Conservation (phyloP, 2,888 invertebrate species). For the Calliphora vomitoria region DNA sequence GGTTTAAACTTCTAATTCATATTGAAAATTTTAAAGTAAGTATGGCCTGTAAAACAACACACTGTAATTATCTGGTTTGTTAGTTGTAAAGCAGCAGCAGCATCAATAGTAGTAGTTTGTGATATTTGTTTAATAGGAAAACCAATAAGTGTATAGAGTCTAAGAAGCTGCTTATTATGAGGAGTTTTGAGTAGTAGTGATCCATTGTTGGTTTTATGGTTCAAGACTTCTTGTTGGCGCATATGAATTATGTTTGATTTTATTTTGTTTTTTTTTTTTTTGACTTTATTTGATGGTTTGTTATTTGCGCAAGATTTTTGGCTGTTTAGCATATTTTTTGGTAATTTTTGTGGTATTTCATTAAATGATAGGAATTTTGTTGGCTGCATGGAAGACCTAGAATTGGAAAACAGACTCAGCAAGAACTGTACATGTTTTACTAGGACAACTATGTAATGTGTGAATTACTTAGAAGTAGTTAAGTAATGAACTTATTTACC, state of each 20-base stretch:
- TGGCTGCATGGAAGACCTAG: no score
- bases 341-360: background rate
- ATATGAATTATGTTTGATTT: conserved; percentile 80
- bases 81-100: conserved; percentile 41
- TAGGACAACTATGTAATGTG: no score
- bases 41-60: conserved; percentile 51
- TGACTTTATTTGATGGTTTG: background rate
- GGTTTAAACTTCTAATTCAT: conserved; percentile 50
- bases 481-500: no score
- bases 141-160: conserved; percentile 29
- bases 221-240: conserved; percentile 82
- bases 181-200: conserved; percentile 35
- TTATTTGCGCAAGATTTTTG: conserved; percentile 1
- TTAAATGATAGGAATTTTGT: background rate
- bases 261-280: conserved; percentile 3
- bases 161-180: conserved; percentile 57
- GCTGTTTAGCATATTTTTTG: conserved; percentile 13
- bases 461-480: no score
- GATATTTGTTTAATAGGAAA: background rate
- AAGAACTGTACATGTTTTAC: no score
- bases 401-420: no score
- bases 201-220: conserved; percentile 42
- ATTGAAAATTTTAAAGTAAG: conserved; percentile 45
- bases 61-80: conserved; percentile 57
- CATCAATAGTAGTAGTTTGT: conserved; percentile 4